phyloP scores from a whole-genome alignment of 2,113 vertebrate species.

The Saguinus imperator region DNA sequence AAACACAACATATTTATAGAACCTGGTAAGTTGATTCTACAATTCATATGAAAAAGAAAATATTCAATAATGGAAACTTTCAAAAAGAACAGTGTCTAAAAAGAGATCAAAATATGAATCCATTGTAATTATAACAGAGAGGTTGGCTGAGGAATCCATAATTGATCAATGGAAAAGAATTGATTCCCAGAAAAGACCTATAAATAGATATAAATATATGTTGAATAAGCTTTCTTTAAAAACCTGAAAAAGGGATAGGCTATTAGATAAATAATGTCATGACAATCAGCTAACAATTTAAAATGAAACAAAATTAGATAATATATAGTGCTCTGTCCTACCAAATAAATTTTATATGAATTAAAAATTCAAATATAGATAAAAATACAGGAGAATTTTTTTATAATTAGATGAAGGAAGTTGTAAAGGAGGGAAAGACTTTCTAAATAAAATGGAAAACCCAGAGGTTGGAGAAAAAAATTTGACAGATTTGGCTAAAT shows the following conservation, averaged over 20 bases:
- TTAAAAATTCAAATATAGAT: neutral
- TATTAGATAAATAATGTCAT: neutral
- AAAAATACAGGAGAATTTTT: neutral
- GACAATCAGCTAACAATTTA: neutral
- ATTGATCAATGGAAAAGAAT: neutral
- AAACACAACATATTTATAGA: neutral
- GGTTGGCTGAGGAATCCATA: neutral
- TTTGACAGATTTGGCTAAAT: neutral
- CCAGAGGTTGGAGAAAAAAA: neutral
- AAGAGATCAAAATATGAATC: neutral
- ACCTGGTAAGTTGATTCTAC: neutral
- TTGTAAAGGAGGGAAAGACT: neutral
- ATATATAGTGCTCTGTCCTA: neutral
- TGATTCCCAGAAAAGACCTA: neutral
- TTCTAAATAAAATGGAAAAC: slow-evolving; percentile 6
- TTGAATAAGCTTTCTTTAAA: slow-evolving; percentile 7
- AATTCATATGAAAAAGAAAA: neutral
- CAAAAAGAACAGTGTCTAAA: neutral
- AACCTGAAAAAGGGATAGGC: neutral
- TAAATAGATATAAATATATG: neutral
- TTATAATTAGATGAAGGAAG: neutral
- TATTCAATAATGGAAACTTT: neutral
- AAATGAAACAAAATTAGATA: neutral
- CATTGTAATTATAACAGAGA: neutral
- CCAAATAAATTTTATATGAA: neutral